Conservation (phyloP, 2,888 invertebrate species). For the Lagria hirta region DNA sequence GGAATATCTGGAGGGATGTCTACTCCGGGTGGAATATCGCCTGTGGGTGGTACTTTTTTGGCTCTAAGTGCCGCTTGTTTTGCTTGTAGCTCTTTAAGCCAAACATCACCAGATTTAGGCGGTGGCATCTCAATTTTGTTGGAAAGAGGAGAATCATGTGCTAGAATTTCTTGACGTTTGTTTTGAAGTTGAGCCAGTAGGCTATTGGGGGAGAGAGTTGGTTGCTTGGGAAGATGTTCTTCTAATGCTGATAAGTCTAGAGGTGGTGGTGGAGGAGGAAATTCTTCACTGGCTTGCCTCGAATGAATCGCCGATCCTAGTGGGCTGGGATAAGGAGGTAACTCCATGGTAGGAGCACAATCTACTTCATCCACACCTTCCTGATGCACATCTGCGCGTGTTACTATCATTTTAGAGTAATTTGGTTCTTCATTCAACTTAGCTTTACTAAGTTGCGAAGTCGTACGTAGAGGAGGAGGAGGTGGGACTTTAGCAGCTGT, state of each 20-base stretch:
- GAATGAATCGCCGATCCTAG: slow-evolving; percentile 77
- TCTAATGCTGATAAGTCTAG: slow-evolving; percentile 68
- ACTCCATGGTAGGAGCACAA: slow-evolving; percentile 61
- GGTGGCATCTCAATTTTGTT: slow-evolving; percentile 48
- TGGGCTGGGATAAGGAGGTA: slow-evolving; percentile 82
- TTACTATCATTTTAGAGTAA: slow-evolving; percentile 62
- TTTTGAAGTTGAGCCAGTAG: slow-evolving; percentile 66
- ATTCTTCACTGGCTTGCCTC: slow-evolving; percentile 84
- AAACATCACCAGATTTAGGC: slow-evolving; percentile 60
- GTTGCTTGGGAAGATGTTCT: slow-evolving; percentile 54
- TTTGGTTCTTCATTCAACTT: slow-evolving; percentile 60
- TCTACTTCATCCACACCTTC: slow-evolving; percentile 70
- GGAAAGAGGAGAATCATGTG: slow-evolving; percentile 52
- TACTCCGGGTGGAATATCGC: slow-evolving; percentile 41
- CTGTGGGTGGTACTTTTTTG: slow-evolving; percentile 56
- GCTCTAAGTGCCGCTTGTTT: slow-evolving; percentile 69
- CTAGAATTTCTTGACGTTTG: slow-evolving; percentile 63
- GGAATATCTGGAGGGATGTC: slow-evolving; percentile 35
- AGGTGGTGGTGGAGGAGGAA: slow-evolving; percentile 85
- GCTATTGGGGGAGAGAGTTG: slow-evolving; percentile 45
- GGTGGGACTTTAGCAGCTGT: slow-evolving; percentile 84
- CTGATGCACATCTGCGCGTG: slow-evolving; percentile 82
- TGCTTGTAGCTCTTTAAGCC: slow-evolving; percentile 78
- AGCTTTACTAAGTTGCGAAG: slow-evolving; percentile 77
- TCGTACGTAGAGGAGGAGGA: slow-evolving; percentile 82